Evolutionary conservation across 37 sponge, comb jelly and placozoan species (phyloP), one percentile per base, ranked within the genome.

Genomic region (Agelas oroides): DNA sequence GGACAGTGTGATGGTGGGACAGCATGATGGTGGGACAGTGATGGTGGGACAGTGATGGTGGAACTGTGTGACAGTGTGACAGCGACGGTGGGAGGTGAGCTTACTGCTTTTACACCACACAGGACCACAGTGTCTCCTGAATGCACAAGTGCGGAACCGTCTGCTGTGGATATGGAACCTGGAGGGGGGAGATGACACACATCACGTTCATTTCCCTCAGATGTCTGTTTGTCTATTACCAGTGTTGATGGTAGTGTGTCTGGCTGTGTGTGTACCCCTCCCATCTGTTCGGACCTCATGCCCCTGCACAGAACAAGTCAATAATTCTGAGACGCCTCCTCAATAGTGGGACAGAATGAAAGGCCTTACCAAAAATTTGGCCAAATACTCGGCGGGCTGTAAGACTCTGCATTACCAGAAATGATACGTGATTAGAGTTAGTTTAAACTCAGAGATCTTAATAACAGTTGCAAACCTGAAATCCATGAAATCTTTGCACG

Each of bases 21-120:
- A n/a, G n/a, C n/a, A n/a, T n/a, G n/a, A n/a, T n/a, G n/a, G n/a
- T n/a, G n/a, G n/a, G n/a, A n/a, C n/a, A n/a, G n/a, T n/a, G n/a
- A n/a, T n/a, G n/a, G n/a, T n/a, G n/a, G n/a, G n/a, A n/a, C n/a
- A n/a, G n/a, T 27, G 20, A 31, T 46, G 34, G 20, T 34, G 6
- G 2, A 15, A 46, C 46, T 12, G 46, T 46, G 46, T 46, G 46
- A 46, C 8, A 46, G 46, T 46, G 8, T 46, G 46, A 46, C 8
- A n/a, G n/a, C n/a, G n/a, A n/a, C n/a, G 46, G 46, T 46, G 46
- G 3, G 8, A 46, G 3, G 8, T 46, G 46, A 16, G 46, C 89
- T 65, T 38, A 93, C 93, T 18, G 69, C 68, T 58, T 83, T 92
- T 16, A 95, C 81, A 41, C 93, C 96, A 83, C 93, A 89, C 0